A percentile compares a stretch with the other conserved stretches of the same genome.
Conservation (phyloP, 2,113 vertebrate genomes). For the Mesitornis unicolor region DNA sequence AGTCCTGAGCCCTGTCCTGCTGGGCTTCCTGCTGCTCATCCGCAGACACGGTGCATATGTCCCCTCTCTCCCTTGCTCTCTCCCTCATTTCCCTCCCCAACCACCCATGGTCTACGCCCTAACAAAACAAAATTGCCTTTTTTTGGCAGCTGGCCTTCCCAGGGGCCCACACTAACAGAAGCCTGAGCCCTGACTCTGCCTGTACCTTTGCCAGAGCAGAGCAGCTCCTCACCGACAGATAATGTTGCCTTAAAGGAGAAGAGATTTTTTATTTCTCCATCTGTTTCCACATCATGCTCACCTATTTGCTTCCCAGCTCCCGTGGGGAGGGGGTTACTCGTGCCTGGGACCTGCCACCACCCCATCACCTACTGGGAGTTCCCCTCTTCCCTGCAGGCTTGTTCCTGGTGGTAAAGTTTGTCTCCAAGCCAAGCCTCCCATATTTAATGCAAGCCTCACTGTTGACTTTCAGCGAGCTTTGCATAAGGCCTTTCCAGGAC, state of each 20-base stretch:
- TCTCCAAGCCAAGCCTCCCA: background rate
- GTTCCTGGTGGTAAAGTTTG: background rate
- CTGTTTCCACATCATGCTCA: background rate
- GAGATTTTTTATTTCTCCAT: background rate
- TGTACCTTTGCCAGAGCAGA: background rate
- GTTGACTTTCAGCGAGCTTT: background rate
- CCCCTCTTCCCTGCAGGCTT: background rate
- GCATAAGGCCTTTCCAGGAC: slow-evolving; percentile 42
- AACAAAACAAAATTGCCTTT: background rate
- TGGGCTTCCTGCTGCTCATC: background rate
- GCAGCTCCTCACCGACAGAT: background rate
- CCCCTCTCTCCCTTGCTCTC: background rate
- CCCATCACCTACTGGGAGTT: background rate
- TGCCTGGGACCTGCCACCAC: background rate
- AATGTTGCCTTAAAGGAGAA: slow-evolving; percentile 52
- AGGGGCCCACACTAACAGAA: slow-evolving; percentile 37
- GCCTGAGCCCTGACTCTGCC: background rate
- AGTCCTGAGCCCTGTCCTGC: background rate
- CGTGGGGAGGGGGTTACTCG: fast-evolving
- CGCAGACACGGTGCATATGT: background rate
- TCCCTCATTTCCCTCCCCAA: background rate
- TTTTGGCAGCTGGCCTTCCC: slow-evolving; percentile 35
- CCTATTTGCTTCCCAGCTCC: background rate
- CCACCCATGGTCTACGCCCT: background rate
- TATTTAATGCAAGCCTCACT: slow-evolving; percentile 3